phyloP scores from a whole-genome alignment of 2,888 invertebrate species.

The Melanchra persicariae region DNA sequence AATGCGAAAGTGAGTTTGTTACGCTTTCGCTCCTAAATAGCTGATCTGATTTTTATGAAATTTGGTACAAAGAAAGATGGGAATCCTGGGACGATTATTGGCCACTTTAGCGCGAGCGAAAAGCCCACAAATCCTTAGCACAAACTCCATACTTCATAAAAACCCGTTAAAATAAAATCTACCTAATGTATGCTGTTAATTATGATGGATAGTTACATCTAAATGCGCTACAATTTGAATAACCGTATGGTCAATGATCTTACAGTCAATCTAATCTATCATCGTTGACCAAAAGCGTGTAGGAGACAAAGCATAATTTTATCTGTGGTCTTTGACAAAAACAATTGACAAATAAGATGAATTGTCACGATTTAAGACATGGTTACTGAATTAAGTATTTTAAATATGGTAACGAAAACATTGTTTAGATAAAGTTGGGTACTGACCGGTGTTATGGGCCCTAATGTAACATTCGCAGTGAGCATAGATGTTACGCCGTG shows the following conservation, averaged over 20 bases:
- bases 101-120: too few species aligned
- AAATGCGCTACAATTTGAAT: slow-evolving; percentile 44
- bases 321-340: slow-evolving; percentile 44
- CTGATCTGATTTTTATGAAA: too few species aligned
- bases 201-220: slow-evolving; percentile 51
- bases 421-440: too few species aligned
- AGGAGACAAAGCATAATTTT: slow-evolving; percentile 50
- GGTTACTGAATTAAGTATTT: slow-evolving; percentile 26
- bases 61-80: neutral
- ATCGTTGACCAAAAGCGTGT: slow-evolving; percentile 45
- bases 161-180: slow-evolving; percentile 17
- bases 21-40: too few species aligned
- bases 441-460: too few species aligned
- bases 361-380: slow-evolving; percentile 37
- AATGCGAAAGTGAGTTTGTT: too few species aligned
- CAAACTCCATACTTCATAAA: neutral
- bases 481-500: too few species aligned
- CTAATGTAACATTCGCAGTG: too few species aligned
- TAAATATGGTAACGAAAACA: neutral
- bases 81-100: too few species aligned
- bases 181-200: slow-evolving; percentile 36
- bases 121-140: neutral
- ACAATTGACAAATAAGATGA: slow-evolving; percentile 51
- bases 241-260: slow-evolving; percentile 46
- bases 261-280: slow-evolving; percentile 53